A percentile compares a stretch with the other conserved stretches of the same genome.
Conservation (phyloP, 2,888 invertebrate species). For the Lithosia quadra region DNA sequence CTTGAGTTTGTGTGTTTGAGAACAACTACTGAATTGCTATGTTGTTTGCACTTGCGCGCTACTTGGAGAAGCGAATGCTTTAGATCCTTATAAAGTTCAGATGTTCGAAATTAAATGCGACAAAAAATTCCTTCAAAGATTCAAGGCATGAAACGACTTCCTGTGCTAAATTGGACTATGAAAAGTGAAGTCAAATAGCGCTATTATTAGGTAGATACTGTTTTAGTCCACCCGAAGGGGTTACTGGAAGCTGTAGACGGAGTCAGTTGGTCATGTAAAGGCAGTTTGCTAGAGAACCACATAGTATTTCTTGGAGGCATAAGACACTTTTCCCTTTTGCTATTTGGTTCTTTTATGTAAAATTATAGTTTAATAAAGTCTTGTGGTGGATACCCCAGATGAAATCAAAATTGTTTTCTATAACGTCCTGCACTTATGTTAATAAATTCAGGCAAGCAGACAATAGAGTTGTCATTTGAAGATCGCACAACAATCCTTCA, state of each 20-base stretch:
- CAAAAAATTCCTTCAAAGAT: not conserved
- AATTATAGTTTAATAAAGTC: not conserved
- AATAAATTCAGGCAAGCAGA: no score
- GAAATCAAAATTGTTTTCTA: no score
- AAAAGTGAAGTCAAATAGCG: not conserved
- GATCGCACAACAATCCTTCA: not conserved
- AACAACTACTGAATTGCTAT: slow-evolving; percentile 15
- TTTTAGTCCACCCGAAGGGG: not conserved
- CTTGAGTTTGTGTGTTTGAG: slow-evolving; percentile 17
- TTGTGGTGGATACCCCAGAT: no score
- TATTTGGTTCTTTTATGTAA: no score
- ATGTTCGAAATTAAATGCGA: slow-evolving; percentile 7
- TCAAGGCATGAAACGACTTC: not conserved
- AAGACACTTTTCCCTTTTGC: not conserved
- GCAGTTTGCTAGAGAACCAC: not conserved
- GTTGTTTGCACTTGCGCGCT: slow-evolving; percentile 6
- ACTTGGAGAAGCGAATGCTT: slow-evolving; percentile 1
- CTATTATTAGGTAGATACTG: not conserved
- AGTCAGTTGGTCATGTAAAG: no score
- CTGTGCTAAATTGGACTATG: not conserved
- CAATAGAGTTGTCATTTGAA: not conserved
- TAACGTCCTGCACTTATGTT: no score
- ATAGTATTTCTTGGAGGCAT: no score
- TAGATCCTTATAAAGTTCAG: slow-evolving; percentile 6
- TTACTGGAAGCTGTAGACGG: no score